Conservation (phyloP, 2,797 vertebrate species). For the Morelia viridis region DNA sequence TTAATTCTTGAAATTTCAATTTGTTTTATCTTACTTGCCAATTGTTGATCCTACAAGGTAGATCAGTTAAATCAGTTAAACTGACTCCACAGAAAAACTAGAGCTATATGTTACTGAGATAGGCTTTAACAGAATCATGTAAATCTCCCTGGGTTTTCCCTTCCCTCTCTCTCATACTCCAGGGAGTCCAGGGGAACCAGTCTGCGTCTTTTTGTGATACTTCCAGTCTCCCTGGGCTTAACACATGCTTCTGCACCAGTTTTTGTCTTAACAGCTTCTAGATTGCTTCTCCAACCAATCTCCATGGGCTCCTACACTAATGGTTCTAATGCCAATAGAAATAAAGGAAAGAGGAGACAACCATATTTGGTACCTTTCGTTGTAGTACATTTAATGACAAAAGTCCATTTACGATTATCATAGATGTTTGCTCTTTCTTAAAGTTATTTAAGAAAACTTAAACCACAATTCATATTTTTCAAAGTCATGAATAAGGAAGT, state of each 20-base stretch:
- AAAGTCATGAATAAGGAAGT: not conserved
- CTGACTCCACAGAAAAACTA: not conserved
- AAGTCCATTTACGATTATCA: not conserved
- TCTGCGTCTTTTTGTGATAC: not conserved
- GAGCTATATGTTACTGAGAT: not conserved
- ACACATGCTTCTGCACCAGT: not conserved
- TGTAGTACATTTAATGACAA: not conserved
- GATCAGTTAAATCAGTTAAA: not conserved
- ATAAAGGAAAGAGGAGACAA: not conserved
- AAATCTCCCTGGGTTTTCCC: not conserved
- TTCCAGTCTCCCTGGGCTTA: not conserved
- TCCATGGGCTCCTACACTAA: not conserved
- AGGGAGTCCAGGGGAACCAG: not conserved
- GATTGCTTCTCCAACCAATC: not conserved
- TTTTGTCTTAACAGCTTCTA: not conserved
- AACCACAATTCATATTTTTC: not conserved
- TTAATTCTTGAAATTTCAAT: not conserved
- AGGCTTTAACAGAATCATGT: not conserved
- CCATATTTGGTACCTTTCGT: not conserved
- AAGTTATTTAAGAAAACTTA: not conserved
- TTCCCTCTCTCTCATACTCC: not conserved
- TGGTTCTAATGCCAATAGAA: not conserved
- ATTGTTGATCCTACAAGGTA: not conserved
- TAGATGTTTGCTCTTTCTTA: not conserved
- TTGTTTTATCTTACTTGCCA: not conserved